Evolutionary conservation across 2,797 vertebrate genomes (phyloP).

Genomic region (Acanthurus tractus): DNA sequence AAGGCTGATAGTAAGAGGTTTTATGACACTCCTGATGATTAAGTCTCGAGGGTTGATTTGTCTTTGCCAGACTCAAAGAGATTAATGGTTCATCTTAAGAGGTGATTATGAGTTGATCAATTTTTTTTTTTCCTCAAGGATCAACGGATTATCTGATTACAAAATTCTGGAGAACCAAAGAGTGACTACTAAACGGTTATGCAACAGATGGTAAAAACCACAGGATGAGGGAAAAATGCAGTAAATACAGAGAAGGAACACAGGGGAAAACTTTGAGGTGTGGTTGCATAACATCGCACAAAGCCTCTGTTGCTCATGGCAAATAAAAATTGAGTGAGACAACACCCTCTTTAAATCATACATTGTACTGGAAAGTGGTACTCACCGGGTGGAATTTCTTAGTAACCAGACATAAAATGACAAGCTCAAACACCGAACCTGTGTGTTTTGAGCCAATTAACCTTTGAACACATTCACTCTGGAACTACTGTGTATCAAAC

Average conservation of each 20-base stretch:
- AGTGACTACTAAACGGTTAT: slow-evolving; percentile 14
- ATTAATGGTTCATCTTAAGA: neutral
- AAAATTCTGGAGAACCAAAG: neutral
- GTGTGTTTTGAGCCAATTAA: slow-evolving; percentile 14
- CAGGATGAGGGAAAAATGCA: neutral
- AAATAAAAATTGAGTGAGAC: slow-evolving; percentile 54
- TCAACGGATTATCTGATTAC: neutral
- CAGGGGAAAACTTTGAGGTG: slow-evolving; percentile 61
- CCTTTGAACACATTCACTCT: neutral
- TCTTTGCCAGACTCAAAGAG: slow-evolving; percentile 3
- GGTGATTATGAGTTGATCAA: slow-evolving; percentile 1
- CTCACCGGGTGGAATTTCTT: slow-evolving; percentile 29
- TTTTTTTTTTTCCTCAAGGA: neutral
- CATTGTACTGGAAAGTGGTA: slow-evolving; percentile 39
- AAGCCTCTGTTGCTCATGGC: slow-evolving; percentile 54
- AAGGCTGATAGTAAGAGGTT: neutral
- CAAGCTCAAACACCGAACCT: slow-evolving; percentile 11
- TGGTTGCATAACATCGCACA: slow-evolving; percentile 50
- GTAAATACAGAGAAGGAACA: slow-evolving; percentile 18
- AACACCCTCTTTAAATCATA: slow-evolving; percentile 59
- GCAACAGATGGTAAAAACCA: slow-evolving; percentile 45
- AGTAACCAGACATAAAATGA: slow-evolving; percentile 30
- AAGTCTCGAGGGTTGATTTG: slow-evolving; percentile 3
- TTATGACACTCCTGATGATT: slow-evolving; percentile 13
- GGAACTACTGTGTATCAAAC: neutral